Percentiles rank a stretch among this genome's conserved stretches.
These are phyloP conservation scores for Amblyornis subalaris DNA, from an alignment of 2,113 vertebrate species.

Conservation along the genomic window DNA sequence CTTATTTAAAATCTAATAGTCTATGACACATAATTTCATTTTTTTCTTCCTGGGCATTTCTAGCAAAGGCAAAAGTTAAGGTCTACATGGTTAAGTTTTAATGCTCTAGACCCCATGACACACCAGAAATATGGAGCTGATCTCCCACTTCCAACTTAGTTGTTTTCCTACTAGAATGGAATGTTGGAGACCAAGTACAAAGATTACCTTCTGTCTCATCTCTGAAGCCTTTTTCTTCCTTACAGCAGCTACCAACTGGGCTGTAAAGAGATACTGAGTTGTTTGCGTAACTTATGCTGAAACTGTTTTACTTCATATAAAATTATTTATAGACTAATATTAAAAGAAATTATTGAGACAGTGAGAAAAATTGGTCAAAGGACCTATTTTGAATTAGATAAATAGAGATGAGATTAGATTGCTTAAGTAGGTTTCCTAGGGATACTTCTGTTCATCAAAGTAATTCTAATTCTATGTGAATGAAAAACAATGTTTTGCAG, in stretches of 20 bases:
- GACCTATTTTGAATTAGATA: background rate
- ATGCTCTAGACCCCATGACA: background rate
- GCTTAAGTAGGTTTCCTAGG: background rate
- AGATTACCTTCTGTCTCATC: background rate
- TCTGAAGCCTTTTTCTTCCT: background rate
- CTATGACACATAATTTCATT: background rate
- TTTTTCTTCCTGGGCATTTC: fast-evolving
- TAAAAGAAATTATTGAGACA: background rate
- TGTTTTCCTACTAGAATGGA: background rate
- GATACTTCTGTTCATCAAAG: background rate
- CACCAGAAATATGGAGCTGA: background rate
- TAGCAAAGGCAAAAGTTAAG: background rate
- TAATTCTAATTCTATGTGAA: background rate
- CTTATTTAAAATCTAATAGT: background rate
- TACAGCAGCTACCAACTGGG: background rate
- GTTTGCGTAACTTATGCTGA: background rate
- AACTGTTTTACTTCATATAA: background rate
- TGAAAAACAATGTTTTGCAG: background rate
- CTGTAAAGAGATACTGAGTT: background rate
- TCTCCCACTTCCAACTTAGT: background rate
- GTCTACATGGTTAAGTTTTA: background rate
- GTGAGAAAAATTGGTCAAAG: background rate
- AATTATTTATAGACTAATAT: background rate
- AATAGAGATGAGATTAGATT: background rate
- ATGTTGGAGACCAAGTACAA: background rate